phyloP scores from a whole-genome alignment of 2,888 invertebrate genomes.

The Ptilodon capucinus region DNA sequence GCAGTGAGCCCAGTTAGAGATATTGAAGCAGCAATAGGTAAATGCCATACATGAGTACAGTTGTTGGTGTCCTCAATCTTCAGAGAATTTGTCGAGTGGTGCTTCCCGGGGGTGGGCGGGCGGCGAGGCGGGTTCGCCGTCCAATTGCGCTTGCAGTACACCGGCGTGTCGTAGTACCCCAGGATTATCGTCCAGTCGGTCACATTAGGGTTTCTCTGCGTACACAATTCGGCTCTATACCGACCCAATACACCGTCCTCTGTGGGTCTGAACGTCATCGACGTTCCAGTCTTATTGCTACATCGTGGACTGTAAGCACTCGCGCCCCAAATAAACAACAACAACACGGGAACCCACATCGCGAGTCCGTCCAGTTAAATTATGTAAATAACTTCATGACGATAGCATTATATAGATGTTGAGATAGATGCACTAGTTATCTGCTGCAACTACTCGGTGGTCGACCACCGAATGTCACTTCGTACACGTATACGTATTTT shows the following conservation, averaged over 20 bases:
- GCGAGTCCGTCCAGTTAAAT: constrained; percentile 20
- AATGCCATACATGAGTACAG: constrained; percentile 49
- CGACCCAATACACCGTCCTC: constrained; percentile 44
- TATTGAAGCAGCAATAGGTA: no score
- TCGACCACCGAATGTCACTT: background rate
- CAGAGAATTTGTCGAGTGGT: constrained; percentile 20
- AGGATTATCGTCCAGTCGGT: constrained; percentile 40
- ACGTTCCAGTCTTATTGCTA: constrained; percentile 20
- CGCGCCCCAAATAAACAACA: constrained; percentile 31
- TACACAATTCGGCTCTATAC: constrained; percentile 52
- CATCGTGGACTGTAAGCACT: constrained; percentile 36
- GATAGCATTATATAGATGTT: background rate
- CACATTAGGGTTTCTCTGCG: constrained; percentile 18
- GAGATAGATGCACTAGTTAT: background rate
- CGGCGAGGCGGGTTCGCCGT: background rate
- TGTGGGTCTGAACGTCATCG: constrained; percentile 35
- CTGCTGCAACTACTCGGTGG: background rate
- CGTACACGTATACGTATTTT: background rate
- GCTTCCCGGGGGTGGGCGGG: constrained; percentile 1
- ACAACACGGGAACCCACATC: constrained; percentile 36
- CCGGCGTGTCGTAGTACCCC: constrained; percentile 13
- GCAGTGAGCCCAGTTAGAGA: no score
- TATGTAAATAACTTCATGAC: constrained; percentile 34
- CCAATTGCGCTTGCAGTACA: constrained; percentile 3
- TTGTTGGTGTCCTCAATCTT: constrained; percentile 21